Base-by-base conservation (phyloP, 2,797 vertebrate genomes). In the Mormyrops attenuatus region DNA sequence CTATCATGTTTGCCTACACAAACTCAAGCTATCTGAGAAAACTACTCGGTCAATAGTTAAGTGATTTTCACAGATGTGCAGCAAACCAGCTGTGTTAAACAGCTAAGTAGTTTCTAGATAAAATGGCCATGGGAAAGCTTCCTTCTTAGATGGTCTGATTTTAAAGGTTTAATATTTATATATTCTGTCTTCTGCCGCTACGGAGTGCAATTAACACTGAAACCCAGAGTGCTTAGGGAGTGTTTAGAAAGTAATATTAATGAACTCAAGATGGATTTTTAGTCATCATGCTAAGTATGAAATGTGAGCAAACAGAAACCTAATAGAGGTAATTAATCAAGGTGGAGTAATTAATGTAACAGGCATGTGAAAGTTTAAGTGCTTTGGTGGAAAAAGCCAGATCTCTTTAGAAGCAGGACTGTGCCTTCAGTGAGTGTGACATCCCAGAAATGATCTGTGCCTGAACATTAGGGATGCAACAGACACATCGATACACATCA, bases 321-420 rank as follows among this genome's bases (percentile, higher is more conserved):
- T 85, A 85, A 85, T 85, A 50, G 44, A 85, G 82, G 82, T 49
- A 50, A 85, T 85, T 85, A 85, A 85, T 85, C 82, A 85, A 85
- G 9, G 44, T 20, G 20, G 41, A 85, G 47, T 49, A 88, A 69
- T 73, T 50, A 88, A 88, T 30, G n/a, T 50, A 87, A 87, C 30
- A 26, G 50, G 50, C 52, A 34, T 20, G 26, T 60, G 17, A 87
- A 85, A 85, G 13, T 38, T 57, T n/a, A 5, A 87, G 85, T 57
- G n/a, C 2, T 57, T 87, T 41, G 11, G 11, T 13, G 13, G 13
- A 3, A 4, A 55, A 41, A 34, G 57, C 4, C 30, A 44, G 38
- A 47, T 44, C 34, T n/a, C 7, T 47, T 41, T 44, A 82, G 26
- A 8, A 9, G 9, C n/a, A 55, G 66, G 52, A 20, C n/a, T 34